Percentiles rank a stretch among this genome's conserved stretches.
These are phyloP conservation scores for Mesoligia furuncula DNA, from an alignment of 2,888 invertebrate genomes.

Conservation along the genomic window DNA sequence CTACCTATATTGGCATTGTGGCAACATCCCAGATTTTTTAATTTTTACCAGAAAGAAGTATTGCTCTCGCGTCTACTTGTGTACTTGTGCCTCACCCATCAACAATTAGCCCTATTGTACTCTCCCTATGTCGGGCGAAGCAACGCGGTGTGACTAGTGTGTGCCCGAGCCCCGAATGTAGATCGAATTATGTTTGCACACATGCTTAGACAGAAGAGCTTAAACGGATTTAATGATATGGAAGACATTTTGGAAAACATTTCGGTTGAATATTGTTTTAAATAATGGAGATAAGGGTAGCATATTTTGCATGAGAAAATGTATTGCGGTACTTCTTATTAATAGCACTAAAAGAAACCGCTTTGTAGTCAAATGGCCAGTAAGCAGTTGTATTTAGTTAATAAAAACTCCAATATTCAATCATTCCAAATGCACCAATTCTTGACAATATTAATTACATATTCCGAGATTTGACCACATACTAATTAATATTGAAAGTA, in stretches of 20 bases:
- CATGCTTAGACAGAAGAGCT: conserved; percentile 72
- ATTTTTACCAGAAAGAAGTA: not conserved
- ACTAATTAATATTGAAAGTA: conserved; percentile 7
- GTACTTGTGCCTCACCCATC: conserved; percentile 48
- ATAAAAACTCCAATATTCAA: not conserved
- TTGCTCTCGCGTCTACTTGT: conserved; percentile 59
- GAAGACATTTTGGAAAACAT: conserved; percentile 58
- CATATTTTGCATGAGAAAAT: not conserved
- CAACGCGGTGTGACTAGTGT: conserved; percentile 55
- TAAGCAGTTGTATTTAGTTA: not conserved
- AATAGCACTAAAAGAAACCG: not conserved
- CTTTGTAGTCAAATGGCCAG: too few relatives aligned
- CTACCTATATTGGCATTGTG: not conserved
- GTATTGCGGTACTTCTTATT: not conserved
- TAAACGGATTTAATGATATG: conserved; percentile 65
- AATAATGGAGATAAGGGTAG: conserved; percentile 30
- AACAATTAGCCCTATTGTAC: conserved; percentile 81
- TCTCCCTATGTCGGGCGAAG: conserved; percentile 67
- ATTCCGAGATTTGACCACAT: not conserved
- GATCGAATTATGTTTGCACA: conserved; percentile 85
- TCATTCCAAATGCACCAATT: not conserved
- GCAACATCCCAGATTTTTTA: not conserved
- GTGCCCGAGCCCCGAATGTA: conserved; percentile 69
- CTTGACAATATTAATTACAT: not conserved
- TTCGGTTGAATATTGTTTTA: conserved; percentile 33